These are phyloP conservation scores for Hybognathus amarus DNA, from an alignment of 2,797 vertebrate genomes.

Conservation along the genomic window DNA sequence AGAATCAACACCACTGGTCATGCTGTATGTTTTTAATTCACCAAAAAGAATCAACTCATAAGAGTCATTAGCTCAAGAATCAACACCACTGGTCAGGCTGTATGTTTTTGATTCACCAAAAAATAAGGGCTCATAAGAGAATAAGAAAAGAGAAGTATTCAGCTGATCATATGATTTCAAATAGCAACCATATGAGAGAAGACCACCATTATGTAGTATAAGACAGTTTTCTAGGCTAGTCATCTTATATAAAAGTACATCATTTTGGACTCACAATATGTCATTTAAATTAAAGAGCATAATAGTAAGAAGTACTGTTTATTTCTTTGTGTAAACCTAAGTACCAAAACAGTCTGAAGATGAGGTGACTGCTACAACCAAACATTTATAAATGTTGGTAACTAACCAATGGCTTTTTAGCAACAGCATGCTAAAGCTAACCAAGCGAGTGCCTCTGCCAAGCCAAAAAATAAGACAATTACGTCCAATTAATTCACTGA, in stretches of 20 bases:
- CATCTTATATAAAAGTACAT: neutral
- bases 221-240: neutral
- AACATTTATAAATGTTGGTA: neutral
- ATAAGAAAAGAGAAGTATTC: neutral
- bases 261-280: neutral
- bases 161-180: neutral
- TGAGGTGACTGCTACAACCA: neutral
- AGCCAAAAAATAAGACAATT: neutral
- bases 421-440: neutral
- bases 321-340: neutral
- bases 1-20: too few relatives aligned
- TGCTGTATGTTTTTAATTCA: neutral
- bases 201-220: neutral
- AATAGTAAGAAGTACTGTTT: neutral
- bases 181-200: neutral
- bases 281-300: neutral
- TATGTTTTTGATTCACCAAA: neutral
- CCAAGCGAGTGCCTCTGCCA: neutral
- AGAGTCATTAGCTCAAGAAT: neutral
- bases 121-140: neutral
- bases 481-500: neutral
- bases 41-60: neutral
- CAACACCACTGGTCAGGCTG: neutral
- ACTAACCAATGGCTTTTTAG: neutral
- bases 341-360: neutral